Evolutionary conservation across 2,113 vertebrate species (phyloP).

Genomic region (Cyprinus carpio): DNA sequence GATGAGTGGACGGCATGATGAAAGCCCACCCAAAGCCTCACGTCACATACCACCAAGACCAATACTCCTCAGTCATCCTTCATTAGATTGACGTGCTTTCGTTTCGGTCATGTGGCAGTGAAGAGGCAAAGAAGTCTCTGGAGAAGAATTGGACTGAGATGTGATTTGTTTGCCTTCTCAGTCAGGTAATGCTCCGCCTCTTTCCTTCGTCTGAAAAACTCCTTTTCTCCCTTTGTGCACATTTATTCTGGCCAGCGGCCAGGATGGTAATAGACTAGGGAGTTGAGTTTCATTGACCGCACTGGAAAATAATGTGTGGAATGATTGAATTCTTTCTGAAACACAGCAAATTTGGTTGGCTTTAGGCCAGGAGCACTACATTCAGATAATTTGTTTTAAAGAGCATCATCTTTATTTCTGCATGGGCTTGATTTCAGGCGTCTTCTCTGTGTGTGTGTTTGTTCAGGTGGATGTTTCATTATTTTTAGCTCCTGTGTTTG

Average conservation of each 20-base stretch:
- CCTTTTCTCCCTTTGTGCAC: conserved; percentile 8
- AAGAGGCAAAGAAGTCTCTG: conserved; percentile 55
- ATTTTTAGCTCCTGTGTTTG: conserved; percentile 49
- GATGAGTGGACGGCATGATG: conserved; percentile 26
- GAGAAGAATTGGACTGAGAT: conserved; percentile 66
- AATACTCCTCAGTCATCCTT: conserved; percentile 43
- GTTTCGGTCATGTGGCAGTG: conserved; percentile 61
- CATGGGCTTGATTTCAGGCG: not conserved
- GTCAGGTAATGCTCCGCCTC: conserved; percentile 34
- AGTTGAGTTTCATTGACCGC: not conserved
- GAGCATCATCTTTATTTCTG: not conserved
- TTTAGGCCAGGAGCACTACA: not conserved
- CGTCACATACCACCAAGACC: not conserved
- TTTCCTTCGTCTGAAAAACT: conserved; percentile 51
- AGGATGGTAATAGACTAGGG: conserved; percentile 12
- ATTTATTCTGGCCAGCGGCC: conserved; percentile 41
- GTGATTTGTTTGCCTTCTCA: conserved; percentile 62
- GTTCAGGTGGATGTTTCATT: conserved; percentile 16
- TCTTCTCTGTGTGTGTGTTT: not conserved
- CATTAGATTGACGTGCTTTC: conserved; percentile 69
- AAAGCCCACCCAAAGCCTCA: conserved; percentile 4
- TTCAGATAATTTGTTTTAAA: conserved; percentile 17
- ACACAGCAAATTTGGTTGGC: not conserved
- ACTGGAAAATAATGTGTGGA: not conserved
- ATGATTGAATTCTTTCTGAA: conserved; percentile 6